Base-by-base conservation (phyloP, 2,797 vertebrate species). In the Phrynocephalus guinanensis region DNA sequence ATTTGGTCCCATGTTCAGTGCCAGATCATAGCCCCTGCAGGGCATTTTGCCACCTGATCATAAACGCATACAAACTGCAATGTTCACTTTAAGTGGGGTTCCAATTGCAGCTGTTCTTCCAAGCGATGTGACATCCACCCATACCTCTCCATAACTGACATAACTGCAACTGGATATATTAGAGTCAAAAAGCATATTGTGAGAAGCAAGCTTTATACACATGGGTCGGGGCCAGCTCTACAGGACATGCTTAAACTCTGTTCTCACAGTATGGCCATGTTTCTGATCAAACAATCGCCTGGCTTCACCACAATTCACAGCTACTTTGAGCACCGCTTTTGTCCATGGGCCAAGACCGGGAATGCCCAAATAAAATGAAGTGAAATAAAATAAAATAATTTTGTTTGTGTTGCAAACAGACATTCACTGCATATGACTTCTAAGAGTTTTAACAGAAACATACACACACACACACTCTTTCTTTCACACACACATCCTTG, bases 401-500 rank as follows among this genome's bases (percentile, higher is more conserved):
- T 92, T 89, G 91, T 91, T 94, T 92, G 93, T 92, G 91, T 91
- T 96, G 95, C 94, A 94, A 92, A 92, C 91, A 90, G 92, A 93
- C 92, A 94, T 95, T 88, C 91, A 93, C 83, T 91, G 90, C 89
- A 82, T 22, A 91, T 87, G 91, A 92, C 91, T 91, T 89, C 92
- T 89, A 95, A 92, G 90, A 72, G 86, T 79, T 52, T 80, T 91
- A 94, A 83, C 88, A 92, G 83, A 88, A 56, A 56, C 52, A 83
- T 85, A 75, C 18, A 91, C 93, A 94, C 91, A 92, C 92, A 93
- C 71, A 30, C n/a, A 60, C 30, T 44, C 38, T 44, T 44, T 44
- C 38, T 44, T 44, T 44, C 38, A 44, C 38, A 44, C 71, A 48
- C n/a, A 77, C 30, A 76, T 56, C 79, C 91, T 88, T 95, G 95